Conservation (phyloP, 37 sponge, comb jelly and placozoan species). For the Ianthella basta region DNA sequence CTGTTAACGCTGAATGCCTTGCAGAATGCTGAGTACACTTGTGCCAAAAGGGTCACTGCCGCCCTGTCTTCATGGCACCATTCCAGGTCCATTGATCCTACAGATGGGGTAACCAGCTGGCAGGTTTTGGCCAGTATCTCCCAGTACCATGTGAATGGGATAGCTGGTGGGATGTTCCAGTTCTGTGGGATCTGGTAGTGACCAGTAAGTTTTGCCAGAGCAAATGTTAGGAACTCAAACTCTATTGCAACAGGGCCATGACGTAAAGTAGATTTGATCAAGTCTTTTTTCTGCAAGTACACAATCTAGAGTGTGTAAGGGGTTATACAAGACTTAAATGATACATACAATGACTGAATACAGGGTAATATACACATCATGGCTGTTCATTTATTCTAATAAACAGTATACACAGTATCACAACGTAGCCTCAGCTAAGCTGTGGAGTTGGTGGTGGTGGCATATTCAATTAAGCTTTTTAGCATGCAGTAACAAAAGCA, state of each 20-base stretch:
- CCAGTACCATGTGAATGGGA: slow-evolving; percentile 27
- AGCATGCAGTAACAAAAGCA: no score
- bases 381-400: no score
- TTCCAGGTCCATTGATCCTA: neutral
- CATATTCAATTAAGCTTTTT: no score
- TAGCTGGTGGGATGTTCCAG: neutral
- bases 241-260: no score
- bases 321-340: no score
- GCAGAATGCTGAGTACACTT: neutral
- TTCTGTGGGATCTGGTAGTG: neutral
- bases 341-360: no score
- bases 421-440: no score
- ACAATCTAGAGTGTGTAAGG: neutral
- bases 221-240: neutral
- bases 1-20: neutral
- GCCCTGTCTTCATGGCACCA: neutral
- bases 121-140: slow-evolving; percentile 2
- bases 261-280: neutral
- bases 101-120: neutral
- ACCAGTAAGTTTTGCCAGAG: neutral
- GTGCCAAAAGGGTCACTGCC: neutral
- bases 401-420: no score
- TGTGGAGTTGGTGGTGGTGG: no score
- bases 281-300: neutral
- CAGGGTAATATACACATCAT: no score